Base-by-base conservation (phyloP, 2,888 invertebrate genomes). In the Spicauda simplicius region DNA sequence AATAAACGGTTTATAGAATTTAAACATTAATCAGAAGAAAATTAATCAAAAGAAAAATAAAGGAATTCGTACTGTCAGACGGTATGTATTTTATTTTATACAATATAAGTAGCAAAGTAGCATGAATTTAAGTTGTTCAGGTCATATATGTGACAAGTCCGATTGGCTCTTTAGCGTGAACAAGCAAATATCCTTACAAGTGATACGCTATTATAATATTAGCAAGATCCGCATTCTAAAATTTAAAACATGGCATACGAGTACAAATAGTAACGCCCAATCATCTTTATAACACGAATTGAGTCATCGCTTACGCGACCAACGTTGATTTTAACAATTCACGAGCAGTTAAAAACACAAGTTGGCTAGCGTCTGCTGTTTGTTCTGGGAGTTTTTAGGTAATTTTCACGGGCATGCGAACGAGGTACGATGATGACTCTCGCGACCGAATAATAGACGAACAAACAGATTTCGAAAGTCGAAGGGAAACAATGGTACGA, bases 301-400 rank as follows among this genome's bases (percentile, higher is more conserved):
- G 56, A 64, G 63, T 56, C 63, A 64, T 45, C 14, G 14, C 25
- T 14, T 5, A 25, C 0, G 41, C 45, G 19, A 5, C 2, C 16
- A 45, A 55, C 45, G 52, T 64, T 64, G 56, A 64, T 57, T 64
- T 57, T 20, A 57, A 52, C 50, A n/a, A 64, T 64, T 64, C n/a
- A 20, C 56, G 16, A 7, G 52, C 18, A 16, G 57, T 57, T 50
- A 33, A 52, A 64, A 57, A 64, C 64, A 64, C 57, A 50, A 18
- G 63, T 50, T 61, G 63, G 45, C 50, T 64, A 50, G 56, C 55
- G 56, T n/a, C 14, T 19, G 52, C 2, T 41, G 64, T 64, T 57
- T 48, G 30, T 55, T 64, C 50, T 56, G 63, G 16, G 37, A 50
- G 64, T 57, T 64, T 57, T 64, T 57, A 52, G n/a, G 52, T 64